Percentiles rank a stretch among this genome's conserved stretches.
Evolutionary conservation across 37 sponge, comb jelly and placozoan species (phyloP).

Genomic region (Spongilla lacustris): DNA sequence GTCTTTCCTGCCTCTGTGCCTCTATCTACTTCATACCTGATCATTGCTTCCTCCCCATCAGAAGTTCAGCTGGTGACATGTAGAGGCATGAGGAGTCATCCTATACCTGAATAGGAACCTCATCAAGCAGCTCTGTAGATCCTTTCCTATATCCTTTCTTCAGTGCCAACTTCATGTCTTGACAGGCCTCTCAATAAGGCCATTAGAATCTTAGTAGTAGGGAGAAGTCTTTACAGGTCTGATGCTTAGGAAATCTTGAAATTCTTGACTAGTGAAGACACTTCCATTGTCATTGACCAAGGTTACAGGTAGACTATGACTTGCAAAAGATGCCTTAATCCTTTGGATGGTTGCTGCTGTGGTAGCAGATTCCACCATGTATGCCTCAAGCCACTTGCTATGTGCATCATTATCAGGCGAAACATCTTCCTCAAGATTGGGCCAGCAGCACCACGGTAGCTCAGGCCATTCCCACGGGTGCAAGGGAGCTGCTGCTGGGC

Average conservation of each 20-base stretch:
- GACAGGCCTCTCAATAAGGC: constrained; percentile 25
- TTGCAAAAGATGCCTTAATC: constrained; percentile 12
- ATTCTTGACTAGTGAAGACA: constrained; percentile 8
- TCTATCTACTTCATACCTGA: background rate
- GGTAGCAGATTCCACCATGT: constrained; percentile 15
- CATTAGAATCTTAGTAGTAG: constrained; percentile 11
- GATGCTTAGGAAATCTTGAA: background rate
- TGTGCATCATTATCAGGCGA: constrained; percentile 30
- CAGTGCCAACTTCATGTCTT: background rate
- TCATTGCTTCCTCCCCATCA: background rate
- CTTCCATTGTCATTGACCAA: constrained; percentile 10
- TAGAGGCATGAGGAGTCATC: background rate
- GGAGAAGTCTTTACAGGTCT: constrained; percentile 6
- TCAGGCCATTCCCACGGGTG: constrained; percentile 26
- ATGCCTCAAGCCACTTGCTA: constrained; percentile 28
- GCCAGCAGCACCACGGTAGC: constrained; percentile 17
- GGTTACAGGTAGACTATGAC: constrained; percentile 10
- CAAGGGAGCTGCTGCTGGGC: constrained; percentile 20
- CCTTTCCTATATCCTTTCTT: background rate
- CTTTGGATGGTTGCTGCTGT: constrained; percentile 4
- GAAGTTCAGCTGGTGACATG: constrained; percentile 19
- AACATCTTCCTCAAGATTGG: background rate
- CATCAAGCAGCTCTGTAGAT: background rate
- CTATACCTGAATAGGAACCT: background rate
- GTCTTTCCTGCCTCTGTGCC: background rate